Percentiles rank a stretch among this genome's conserved stretches.
phyloP scores from a whole-genome alignment of 2,797 vertebrate genomes.

The Poeciliopsis infans region DNA sequence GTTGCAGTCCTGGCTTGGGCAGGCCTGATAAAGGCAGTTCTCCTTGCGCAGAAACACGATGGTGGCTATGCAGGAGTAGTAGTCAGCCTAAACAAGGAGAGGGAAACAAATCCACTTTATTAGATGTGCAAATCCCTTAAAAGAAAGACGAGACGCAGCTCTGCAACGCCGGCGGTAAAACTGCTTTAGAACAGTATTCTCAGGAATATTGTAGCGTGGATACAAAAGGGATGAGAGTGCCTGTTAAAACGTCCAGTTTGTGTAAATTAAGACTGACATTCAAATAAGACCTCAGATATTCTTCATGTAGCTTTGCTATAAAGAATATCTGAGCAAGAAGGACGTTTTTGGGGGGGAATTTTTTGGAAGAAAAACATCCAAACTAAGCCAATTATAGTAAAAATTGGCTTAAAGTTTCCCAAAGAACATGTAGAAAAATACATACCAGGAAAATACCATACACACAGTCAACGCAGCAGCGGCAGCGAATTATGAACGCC shows the following conservation, averaged over 20 bases:
- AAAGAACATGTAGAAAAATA: not conserved
- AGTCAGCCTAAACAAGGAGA: conserved; percentile 86
- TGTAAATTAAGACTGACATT: not conserved
- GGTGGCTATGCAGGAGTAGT: conserved; percentile 90
- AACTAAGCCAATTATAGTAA: not conserved
- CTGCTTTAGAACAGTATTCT: conserved; percentile 38
- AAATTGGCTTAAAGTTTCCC: not conserved
- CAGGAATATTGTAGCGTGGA: not conserved
- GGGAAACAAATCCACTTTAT: not conserved
- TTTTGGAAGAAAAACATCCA: not conserved
- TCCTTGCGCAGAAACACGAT: conserved; percentile 95
- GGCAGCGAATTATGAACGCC: not conserved
- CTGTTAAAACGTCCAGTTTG: not conserved
- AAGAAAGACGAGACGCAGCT: not conserved
- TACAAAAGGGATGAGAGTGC: not conserved
- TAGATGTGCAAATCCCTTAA: not conserved
- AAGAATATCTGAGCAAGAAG: not conserved
- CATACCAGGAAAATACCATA: not conserved
- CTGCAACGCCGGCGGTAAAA: conserved; percentile 13
- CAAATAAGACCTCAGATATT: not conserved
- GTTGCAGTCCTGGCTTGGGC: conserved; percentile 93
- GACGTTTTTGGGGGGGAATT: too few species aligned
- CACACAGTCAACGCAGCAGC: not conserved
- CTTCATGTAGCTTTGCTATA: not conserved
- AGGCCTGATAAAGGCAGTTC: conserved; percentile 96